Base-by-base conservation (phyloP, 2,113 vertebrate genomes). In the Oryzias javanicus region DNA sequence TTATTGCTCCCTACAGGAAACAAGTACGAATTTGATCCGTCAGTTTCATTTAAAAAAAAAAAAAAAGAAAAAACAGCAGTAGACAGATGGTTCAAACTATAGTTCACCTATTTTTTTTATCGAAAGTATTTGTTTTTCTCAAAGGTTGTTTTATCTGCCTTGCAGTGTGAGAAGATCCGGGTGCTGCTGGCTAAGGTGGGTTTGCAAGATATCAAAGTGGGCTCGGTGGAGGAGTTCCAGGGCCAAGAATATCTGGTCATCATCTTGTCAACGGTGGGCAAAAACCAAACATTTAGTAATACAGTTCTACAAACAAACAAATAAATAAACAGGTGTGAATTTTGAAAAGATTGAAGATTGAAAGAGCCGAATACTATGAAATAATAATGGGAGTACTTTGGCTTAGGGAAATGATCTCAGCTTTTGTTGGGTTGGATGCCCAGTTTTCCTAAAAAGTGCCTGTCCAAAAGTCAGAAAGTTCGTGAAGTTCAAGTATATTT, bases 161-260 rank as follows among this genome's bases (percentile, higher is more conserved):
- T 53, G 10, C 82, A 99, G 97, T 94, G 91, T 64, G 95, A 98
- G 87, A 98, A 98, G 88, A 97, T 98, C 5, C 89, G 85, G 72
- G 51, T 94, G 68, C 93, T 99, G 63, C 83, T 99, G 46, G 83
- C 85, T 70, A 94, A 88, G 13, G 90, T 93, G 41, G 94, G 95
- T 22, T 88, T 99, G 72, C 76, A 67, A 46, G 93, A 95, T 51
- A 88, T 99, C 60, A 98, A 96, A 79, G 95, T 99, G 59, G 96
- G 96, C n/a, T 96, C 97, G 0, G 96, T 98, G 13, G 96, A 99
- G 81, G 95, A 98, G 80, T 99, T 99, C 72, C 97, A 99, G 80
- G 97, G 97, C 4, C 96, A 95, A 55, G 97, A 99, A 62, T 93
- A 89, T 55, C 70, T 90, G 65, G 93, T 91, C 60, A 91, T 96